phyloP scores from a whole-genome alignment of 1,140 invertebrate species.

The Caenorhabditis brenneri region DNA sequence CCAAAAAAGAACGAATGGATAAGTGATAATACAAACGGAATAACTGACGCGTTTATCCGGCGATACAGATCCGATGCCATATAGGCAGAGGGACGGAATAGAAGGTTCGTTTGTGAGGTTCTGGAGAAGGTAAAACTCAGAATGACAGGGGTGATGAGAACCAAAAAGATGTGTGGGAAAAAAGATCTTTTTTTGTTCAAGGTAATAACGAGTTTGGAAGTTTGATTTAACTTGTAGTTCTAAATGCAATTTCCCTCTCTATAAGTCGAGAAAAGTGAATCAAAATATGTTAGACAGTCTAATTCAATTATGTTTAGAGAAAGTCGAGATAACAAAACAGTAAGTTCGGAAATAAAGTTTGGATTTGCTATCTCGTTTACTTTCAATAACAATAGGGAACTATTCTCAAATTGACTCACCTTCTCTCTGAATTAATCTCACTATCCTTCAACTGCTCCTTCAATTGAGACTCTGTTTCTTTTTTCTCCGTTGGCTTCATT shows the following conservation, averaged over 20 bases:
- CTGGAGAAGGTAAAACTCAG: background rate
- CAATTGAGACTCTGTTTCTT: conserved; percentile 38
- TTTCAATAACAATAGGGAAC: background rate
- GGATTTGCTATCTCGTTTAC: no score
- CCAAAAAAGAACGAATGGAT: background rate
- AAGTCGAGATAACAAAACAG: no score
- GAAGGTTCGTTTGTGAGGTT: conserved; percentile 40
- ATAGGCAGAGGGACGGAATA: conserved; percentile 36
- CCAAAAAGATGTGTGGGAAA: background rate
- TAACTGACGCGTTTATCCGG: conserved; percentile 44
- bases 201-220: no score
- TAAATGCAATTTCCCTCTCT: no score
- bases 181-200: background rate
- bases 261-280: no score
- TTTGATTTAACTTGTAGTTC: no score
- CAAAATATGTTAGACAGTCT: background rate
- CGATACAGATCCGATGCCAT: conserved; percentile 27
- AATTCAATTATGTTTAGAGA: background rate
- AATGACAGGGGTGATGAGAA: background rate
- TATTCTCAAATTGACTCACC: background rate
- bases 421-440: conserved; percentile 12
- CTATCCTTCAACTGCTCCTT: conserved; percentile 39
- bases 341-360: no score
- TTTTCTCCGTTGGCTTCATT: conserved; percentile 36
- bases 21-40: background rate